Percentiles rank a stretch among this genome's conserved stretches.
Conservation (phyloP, 2,113 vertebrate species). For the Rhinolophus sinicus region DNA sequence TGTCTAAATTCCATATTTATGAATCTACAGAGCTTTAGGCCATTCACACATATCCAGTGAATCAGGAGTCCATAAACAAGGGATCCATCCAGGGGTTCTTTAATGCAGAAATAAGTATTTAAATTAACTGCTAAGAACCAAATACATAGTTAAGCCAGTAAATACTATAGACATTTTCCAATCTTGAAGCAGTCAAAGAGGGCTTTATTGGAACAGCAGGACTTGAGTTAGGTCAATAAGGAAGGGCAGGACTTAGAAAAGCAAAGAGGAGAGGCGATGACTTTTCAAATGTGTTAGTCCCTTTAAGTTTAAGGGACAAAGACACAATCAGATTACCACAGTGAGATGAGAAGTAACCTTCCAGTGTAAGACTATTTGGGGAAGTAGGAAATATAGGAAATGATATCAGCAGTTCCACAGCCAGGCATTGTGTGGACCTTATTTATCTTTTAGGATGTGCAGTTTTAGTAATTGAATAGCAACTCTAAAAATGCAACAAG, state of each 20-base stretch:
- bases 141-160: background rate
- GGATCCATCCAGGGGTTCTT: background rate
- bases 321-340: background rate
- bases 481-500: background rate
- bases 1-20: slow-evolving; percentile 48
- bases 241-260: background rate
- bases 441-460: background rate
- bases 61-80: background rate
- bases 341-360: background rate
- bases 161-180: background rate
- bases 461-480: slow-evolving; percentile 23
- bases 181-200: background rate
- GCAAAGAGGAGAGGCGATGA: background rate
- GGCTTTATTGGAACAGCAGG: background rate
- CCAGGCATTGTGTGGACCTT: background rate
- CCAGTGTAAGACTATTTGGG: background rate
- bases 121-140: background rate
- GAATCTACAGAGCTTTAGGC: background rate
- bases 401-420: background rate
- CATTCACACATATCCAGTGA: slow-evolving; percentile 9
- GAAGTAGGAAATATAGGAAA: slow-evolving; percentile 7
- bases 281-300: background rate
- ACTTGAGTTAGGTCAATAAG: background rate
- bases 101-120: slow-evolving; percentile 48
- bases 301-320: slow-evolving; percentile 21